phyloP scores from a whole-genome alignment of 2,113 vertebrate species.

The Gopherus evgoodei region DNA sequence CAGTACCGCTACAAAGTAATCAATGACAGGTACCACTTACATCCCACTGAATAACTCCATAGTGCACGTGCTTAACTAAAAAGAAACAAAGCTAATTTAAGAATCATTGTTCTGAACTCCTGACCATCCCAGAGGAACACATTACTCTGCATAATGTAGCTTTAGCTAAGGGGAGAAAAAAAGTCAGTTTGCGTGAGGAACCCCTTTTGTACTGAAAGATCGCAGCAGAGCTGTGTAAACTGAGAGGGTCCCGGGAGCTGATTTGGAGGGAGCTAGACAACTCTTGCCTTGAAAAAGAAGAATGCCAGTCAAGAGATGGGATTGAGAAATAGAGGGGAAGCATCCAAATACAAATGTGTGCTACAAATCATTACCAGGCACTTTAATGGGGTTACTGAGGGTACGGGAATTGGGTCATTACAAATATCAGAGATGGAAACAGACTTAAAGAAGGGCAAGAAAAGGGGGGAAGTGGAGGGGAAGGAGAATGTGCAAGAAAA shows the following conservation, averaged over 20 bases:
- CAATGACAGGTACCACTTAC: conserved; percentile 2
- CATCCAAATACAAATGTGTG: conserved; percentile 35
- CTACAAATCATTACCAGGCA: conserved; percentile 55
- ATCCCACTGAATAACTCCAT: conserved; percentile 45
- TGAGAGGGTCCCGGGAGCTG: conserved; percentile 31
- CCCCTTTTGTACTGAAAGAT: conserved; percentile 12
- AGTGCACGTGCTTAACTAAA: conserved; percentile 69
- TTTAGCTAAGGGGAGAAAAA: conserved; percentile 39
- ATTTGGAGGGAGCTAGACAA: conserved; percentile 38
- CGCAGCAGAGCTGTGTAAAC: background rate
- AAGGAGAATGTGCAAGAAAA: conserved; percentile 54
- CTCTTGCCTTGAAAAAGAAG: conserved; percentile 38
- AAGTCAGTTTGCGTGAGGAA: conserved; percentile 28
- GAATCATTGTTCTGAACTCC: conserved; percentile 63
- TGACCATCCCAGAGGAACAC: conserved; percentile 44
- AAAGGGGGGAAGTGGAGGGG: background rate
- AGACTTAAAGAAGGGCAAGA: conserved; percentile 26
- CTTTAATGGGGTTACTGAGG: conserved; percentile 52
- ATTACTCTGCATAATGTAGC: conserved; percentile 47
- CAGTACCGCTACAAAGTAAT: conserved; percentile 9
- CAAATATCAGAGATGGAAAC: conserved; percentile 28
- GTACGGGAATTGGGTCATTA: background rate
- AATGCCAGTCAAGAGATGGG: conserved; percentile 23
- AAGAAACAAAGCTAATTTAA: conserved; percentile 56
- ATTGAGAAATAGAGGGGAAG: conserved; percentile 10